Evolutionary conservation across 2,797 vertebrate species (phyloP).

Genomic region (Chlorospingus flavigularis): DNA sequence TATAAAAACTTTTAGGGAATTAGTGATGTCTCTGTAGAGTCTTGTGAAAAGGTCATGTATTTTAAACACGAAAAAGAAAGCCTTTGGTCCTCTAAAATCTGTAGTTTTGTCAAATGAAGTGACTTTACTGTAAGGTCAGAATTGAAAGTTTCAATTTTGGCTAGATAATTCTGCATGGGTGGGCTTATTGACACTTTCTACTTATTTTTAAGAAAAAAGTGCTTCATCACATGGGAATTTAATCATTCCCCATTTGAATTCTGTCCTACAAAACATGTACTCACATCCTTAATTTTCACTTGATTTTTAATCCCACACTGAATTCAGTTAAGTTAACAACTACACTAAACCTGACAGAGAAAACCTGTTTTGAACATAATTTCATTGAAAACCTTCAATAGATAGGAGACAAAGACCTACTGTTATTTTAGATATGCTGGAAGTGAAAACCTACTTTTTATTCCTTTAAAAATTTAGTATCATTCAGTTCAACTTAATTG

Average conservation of each 20-base stretch:
- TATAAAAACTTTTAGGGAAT: background rate
- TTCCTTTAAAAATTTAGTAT: background rate
- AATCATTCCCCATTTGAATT: background rate
- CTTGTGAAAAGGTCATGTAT: background rate
- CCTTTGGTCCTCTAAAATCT: background rate
- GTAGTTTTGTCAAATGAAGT: background rate
- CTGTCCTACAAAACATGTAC: background rate
- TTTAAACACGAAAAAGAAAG: background rate
- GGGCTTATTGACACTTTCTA: background rate
- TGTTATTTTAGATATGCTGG: background rate
- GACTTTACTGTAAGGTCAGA: background rate
- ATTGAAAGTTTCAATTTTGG: background rate
- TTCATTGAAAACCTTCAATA: background rate
- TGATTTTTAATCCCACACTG: background rate
- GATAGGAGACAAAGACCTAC: background rate
- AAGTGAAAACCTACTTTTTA: background rate
- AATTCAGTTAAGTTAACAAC: background rate
- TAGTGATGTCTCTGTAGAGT: background rate
- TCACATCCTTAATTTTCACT: background rate
- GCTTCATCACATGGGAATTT: background rate
- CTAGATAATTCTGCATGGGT: background rate
- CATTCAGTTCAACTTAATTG: background rate
- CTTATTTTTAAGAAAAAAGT: background rate
- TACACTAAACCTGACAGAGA: background rate
- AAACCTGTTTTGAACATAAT: background rate